Evolutionary conservation across 2,113 vertebrate genomes (phyloP).

Genomic region (Coptodon bakossiorum): DNA sequence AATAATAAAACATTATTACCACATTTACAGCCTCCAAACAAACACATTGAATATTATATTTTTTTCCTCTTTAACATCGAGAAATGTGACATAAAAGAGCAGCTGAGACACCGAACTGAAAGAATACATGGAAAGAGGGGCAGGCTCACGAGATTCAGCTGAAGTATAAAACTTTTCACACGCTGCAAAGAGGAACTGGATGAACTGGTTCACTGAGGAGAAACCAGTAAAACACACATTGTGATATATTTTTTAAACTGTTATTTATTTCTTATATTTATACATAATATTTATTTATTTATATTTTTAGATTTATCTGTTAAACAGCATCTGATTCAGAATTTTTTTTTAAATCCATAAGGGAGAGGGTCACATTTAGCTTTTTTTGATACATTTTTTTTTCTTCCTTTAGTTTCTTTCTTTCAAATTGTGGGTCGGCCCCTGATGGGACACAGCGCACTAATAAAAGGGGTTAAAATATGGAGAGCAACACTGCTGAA

Average conservation of each 20-base stretch:
- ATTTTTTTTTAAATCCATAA: background rate
- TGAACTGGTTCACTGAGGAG: background rate
- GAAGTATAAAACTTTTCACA: background rate
- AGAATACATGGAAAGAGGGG: background rate
- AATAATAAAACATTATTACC: background rate
- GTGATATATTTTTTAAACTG: background rate
- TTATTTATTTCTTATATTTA: background rate
- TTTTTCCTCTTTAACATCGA: fast-evolving
- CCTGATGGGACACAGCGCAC: background rate
- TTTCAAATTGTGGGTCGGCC: background rate
- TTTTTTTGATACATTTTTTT: background rate
- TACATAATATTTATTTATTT: background rate
- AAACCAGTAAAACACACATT: background rate
- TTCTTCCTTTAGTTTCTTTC: background rate
- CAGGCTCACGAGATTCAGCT: background rate
- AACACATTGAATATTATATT: background rate
- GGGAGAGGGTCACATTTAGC: background rate
- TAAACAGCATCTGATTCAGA: background rate
- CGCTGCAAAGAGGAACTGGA: background rate
- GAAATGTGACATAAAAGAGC: background rate
- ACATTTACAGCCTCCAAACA: background rate
- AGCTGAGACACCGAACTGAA: background rate
- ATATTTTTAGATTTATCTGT: background rate
- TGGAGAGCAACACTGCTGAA: background rate
- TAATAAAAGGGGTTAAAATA: background rate